Evolutionary conservation across 23 tunicate genomes (phyloP).

Genomic region (Trididemnum clinides): DNA sequence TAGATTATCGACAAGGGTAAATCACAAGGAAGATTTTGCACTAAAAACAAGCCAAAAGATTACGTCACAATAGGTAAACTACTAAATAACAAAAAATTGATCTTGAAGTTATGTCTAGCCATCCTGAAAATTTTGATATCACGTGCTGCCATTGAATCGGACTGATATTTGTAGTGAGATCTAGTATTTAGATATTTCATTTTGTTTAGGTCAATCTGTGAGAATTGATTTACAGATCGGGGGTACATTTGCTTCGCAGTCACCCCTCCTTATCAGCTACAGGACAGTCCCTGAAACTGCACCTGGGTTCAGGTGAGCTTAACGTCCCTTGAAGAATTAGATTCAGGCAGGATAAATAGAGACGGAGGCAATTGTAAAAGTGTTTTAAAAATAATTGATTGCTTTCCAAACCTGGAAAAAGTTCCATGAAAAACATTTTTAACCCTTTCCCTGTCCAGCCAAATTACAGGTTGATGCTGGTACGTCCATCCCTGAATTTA

Average conservation of each 20-base stretch:
- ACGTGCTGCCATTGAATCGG: not conserved
- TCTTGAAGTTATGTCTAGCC: not conserved
- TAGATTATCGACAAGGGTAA: constrained; percentile 69
- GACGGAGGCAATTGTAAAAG: too few species aligned
- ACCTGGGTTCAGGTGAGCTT: constrained; percentile 57
- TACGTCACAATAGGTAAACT: constrained; percentile 61
- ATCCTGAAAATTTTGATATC: not conserved
- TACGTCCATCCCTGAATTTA: too few species aligned
- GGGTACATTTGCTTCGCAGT: constrained; percentile 9
- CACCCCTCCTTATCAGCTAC: constrained; percentile 54
- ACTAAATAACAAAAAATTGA: not conserved
- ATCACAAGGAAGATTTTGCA: constrained; percentile 71
- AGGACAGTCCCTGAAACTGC: constrained; percentile 13
- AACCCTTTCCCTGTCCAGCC: too few species aligned
- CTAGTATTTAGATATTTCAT: too few species aligned
- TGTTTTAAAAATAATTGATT: too few species aligned
- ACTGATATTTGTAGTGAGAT: not conserved
- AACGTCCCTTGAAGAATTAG: too few species aligned
- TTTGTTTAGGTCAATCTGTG: not conserved
- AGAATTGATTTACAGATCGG: constrained; percentile 76
- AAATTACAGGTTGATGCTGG: too few species aligned
- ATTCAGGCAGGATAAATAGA: too few species aligned
- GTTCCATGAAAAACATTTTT: too few species aligned
- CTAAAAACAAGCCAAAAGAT: constrained; percentile 43
- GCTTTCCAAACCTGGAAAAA: too few species aligned